Conservation (phyloP, 2,797 vertebrate genomes). For the Diplodus sargus region DNA sequence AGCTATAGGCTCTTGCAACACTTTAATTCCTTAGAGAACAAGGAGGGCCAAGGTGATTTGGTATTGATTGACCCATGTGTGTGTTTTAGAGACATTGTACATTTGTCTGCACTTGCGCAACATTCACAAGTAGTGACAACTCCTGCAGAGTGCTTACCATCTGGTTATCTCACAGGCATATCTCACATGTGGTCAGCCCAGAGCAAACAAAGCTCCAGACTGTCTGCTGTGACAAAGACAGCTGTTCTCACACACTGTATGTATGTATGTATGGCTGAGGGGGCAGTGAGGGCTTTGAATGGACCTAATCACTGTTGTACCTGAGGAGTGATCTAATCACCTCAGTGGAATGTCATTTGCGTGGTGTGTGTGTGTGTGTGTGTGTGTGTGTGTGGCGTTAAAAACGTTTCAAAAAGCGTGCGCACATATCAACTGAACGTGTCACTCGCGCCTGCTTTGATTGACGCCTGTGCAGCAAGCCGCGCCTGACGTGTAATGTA, state of each 20-base stretch:
- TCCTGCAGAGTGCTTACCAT: conserved; percentile 13
- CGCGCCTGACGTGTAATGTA: too few species aligned
- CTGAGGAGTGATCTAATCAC: conserved; percentile 42
- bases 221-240: background rate
- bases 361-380: background rate
- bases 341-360: conserved; percentile 13
- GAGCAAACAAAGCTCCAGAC: conserved; percentile 1
- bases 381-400: too few species aligned
- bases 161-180: conserved; percentile 16
- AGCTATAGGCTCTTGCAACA: too few species aligned
- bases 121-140: background rate
- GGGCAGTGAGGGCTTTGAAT: background rate
- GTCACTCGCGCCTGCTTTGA: too few species aligned
- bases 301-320: conserved; percentile 2
- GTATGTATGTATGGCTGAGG: background rate
- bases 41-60: too few species aligned
- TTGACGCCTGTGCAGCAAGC: too few species aligned
- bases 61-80: too few species aligned
- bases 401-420: too few species aligned
- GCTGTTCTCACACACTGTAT: conserved; percentile 5
- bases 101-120: background rate
- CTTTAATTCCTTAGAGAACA: too few species aligned
- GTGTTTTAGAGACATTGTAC: background rate
- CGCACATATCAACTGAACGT: too few species aligned
- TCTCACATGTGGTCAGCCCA: conserved; percentile 17